Conservation (phyloP, 2,113 vertebrate genomes). For the Periophthalmodon schlosseri region DNA sequence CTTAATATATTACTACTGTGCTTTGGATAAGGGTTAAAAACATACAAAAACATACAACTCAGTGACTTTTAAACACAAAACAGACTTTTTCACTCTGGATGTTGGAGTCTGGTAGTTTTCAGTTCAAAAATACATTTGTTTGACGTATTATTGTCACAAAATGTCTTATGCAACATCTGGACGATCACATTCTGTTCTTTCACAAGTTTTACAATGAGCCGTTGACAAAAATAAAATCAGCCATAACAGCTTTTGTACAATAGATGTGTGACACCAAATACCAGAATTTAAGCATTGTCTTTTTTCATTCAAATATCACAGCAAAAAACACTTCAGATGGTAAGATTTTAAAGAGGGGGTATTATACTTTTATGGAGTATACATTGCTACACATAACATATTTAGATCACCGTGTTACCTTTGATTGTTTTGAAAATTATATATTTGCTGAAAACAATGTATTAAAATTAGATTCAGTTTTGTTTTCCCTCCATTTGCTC, state of each 20-base stretch:
- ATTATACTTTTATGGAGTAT: too few species aligned
- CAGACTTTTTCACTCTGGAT: background rate
- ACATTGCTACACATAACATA: too few species aligned
- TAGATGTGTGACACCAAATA: background rate
- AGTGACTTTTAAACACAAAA: background rate
- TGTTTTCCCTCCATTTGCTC: too few species aligned
- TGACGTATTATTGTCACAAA: background rate
- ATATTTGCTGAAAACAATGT: background rate
- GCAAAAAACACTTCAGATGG: background rate
- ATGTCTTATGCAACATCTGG: conserved; percentile 4
- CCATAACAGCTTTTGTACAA: background rate
- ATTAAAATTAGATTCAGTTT: background rate
- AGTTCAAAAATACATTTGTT: conserved; percentile 1
- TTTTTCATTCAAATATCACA: background rate
- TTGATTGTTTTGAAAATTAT: too few species aligned
- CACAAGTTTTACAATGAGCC: background rate
- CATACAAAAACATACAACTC: background rate
- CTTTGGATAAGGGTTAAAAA: background rate
- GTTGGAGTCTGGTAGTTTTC: background rate
- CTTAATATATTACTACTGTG: background rate
- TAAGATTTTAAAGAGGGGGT: background rate
- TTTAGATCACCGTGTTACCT: too few species aligned
- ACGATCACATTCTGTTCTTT: conserved; percentile 6
- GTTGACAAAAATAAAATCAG: background rate
- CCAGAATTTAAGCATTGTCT: background rate